Percentiles rank a stretch among this genome's conserved stretches.
Conservation (phyloP, 1,140 invertebrate species). For the Drosophila repleta region DNA sequence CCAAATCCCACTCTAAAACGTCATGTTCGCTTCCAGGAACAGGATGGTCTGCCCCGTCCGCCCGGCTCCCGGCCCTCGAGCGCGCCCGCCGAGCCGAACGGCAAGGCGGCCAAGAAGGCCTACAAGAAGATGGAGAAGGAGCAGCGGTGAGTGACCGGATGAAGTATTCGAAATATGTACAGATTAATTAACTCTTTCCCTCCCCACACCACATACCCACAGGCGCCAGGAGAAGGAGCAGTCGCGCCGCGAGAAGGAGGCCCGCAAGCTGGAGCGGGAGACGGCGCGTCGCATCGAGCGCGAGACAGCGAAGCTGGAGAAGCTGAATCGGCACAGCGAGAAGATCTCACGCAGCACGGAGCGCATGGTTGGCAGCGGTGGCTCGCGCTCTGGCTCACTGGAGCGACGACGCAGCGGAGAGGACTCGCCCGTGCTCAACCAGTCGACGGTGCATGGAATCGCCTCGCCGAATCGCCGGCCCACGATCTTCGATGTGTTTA, state of each 20-base stretch:
- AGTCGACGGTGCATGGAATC: constrained; percentile 84
- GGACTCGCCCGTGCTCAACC: constrained; percentile 84
- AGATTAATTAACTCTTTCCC: neutral
- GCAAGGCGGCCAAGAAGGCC: constrained; percentile 78
- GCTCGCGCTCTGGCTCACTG: constrained; percentile 76
- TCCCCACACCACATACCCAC: neutral
- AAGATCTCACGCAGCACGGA: constrained; percentile 83
- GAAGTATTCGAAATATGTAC: neutral
- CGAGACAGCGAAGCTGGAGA: constrained; percentile 81
- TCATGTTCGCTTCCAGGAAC: constrained; percentile 81
- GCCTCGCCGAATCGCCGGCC: constrained; percentile 89
- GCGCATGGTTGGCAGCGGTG: constrained; percentile 65
- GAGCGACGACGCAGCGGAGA: constrained; percentile 86
- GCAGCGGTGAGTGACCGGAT: constrained; percentile 60
- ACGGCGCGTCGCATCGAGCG: constrained; percentile 74
- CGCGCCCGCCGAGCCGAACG: constrained; percentile 81
- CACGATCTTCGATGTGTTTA: constrained; percentile 93
- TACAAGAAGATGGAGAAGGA: constrained; percentile 83
- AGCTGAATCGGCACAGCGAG: constrained; percentile 79
- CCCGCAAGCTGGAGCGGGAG: constrained; percentile 78
- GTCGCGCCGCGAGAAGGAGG: constrained; percentile 77
- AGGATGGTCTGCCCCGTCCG: constrained; percentile 66
- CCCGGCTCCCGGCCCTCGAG: constrained; percentile 77
- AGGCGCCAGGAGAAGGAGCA: constrained; percentile 81
- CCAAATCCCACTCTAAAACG: constrained; percentile 62